phyloP scores from a whole-genome alignment of 2,797 vertebrate species.

The Pseudomugil gertrudae region DNA sequence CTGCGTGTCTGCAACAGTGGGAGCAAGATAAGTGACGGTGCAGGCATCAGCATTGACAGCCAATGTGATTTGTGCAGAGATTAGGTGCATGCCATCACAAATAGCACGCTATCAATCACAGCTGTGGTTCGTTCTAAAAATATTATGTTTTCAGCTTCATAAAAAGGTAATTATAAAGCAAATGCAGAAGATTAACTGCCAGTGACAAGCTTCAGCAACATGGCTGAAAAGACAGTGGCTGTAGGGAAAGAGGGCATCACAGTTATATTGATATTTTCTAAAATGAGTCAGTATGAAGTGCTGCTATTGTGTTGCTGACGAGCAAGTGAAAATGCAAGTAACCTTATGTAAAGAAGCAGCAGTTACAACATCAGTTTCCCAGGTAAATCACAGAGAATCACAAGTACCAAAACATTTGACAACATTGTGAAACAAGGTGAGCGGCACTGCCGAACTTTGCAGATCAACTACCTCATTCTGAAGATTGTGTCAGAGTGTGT shows the following conservation, averaged over 20 bases:
- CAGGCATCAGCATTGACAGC: slow-evolving; percentile 15
- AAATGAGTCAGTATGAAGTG: slow-evolving; percentile 27
- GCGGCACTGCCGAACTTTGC: neutral
- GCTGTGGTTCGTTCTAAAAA: slow-evolving; percentile 59
- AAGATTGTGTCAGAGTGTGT: too few species aligned
- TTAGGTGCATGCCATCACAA: slow-evolving; percentile 20
- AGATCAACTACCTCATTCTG: neutral
- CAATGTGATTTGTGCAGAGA: slow-evolving; percentile 32
- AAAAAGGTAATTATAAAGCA: slow-evolving; percentile 59
- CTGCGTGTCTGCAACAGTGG: slow-evolving; percentile 11
- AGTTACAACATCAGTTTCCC: slow-evolving; percentile 19
- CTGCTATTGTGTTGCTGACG: slow-evolving; percentile 43
- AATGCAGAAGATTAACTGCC: slow-evolving; percentile 56
- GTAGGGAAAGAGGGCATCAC: slow-evolving; percentile 52
- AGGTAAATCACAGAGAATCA: slow-evolving; percentile 26
- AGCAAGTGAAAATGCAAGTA: slow-evolving; percentile 31
- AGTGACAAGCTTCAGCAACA: slow-evolving; percentile 32
- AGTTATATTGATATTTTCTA: slow-evolving; percentile 63
- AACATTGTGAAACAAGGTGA: slow-evolving; percentile 34
- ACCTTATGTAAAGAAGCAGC: slow-evolving; percentile 11
- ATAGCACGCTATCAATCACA: slow-evolving; percentile 43
- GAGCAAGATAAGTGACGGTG: slow-evolving; percentile 19
- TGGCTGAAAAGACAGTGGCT: slow-evolving; percentile 39
- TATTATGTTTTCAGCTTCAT: slow-evolving; percentile 59
- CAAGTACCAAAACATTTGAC: slow-evolving; percentile 11